Evolutionary conservation across 1,140 invertebrate species (phyloP).

Genomic region (Callitettix versicolor): DNA sequence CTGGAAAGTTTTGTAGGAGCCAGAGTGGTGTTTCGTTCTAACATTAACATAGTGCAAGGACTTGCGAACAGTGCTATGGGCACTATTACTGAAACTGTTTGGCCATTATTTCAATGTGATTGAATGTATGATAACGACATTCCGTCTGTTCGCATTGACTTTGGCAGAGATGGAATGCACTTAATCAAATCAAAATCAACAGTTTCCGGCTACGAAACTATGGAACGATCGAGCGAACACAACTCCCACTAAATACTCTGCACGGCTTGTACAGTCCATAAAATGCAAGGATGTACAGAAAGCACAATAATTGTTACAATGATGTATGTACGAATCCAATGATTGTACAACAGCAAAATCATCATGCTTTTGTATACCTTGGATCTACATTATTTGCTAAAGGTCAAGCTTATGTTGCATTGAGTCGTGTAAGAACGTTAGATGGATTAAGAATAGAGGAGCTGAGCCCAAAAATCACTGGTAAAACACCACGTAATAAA

Average conservation of each 20-base stretch:
- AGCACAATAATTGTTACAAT: too few relatives aligned
- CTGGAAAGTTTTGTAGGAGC: conserved; percentile 24
- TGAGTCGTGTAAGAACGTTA: too few relatives aligned
- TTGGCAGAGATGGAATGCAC: conserved; percentile 16
- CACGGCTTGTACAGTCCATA: conserved; percentile 31
- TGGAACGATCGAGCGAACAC: conserved; percentile 27
- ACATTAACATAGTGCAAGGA: conserved; percentile 30
- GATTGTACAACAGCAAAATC: too few relatives aligned
- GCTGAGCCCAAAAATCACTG: too few relatives aligned
- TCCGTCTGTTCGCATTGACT: conserved; percentile 23
- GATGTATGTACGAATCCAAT: too few relatives aligned
- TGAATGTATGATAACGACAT: conserved; percentile 24
- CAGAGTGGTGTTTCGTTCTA: conserved; percentile 30
- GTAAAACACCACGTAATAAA: too few relatives aligned
- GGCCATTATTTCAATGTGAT: conserved; percentile 24
- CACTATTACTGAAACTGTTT: conserved; percentile 25
- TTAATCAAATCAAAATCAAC: conserved; percentile 19
- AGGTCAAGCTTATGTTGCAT: conserved; percentile 23
- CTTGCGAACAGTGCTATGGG: conserved; percentile 31
- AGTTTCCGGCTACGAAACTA: conserved; percentile 21
- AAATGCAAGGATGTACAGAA: conserved; percentile 32
- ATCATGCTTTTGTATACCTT: conserved; percentile 30
- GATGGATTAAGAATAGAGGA: too few relatives aligned
- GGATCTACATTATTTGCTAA: conserved; percentile 25
- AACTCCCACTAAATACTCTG: conserved; percentile 31